phyloP scores from a whole-genome alignment of 2,888 invertebrate species.

The Cryptops parisi region DNA sequence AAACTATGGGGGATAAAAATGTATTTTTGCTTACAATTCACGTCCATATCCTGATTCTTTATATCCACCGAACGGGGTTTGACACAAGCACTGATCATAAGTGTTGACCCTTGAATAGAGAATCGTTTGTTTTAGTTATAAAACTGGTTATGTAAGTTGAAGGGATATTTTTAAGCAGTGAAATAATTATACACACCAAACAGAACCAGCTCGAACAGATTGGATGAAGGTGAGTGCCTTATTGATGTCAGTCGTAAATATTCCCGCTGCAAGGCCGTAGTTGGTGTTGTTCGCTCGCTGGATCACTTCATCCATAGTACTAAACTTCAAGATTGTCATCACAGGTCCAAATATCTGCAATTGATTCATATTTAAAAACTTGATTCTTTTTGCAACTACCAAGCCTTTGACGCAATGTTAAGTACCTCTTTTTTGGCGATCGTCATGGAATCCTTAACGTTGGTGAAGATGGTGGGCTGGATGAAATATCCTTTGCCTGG shows the following conservation, averaged over 20 bases:
- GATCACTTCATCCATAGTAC: conserved; percentile 57
- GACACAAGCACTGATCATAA: conserved; percentile 51
- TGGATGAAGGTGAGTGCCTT: conserved; percentile 58
- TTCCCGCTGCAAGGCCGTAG: conserved; percentile 69
- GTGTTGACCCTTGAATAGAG: conserved; percentile 62
- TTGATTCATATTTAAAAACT: too few species aligned
- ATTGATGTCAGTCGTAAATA: conserved; percentile 63
- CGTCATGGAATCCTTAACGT: conserved; percentile 35
- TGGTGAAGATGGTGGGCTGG: conserved; percentile 32
- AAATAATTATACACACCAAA: conserved; percentile 45
- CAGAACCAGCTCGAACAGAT: conserved; percentile 59
- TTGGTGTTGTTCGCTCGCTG: conserved; percentile 62
- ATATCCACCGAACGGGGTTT: conserved; percentile 79
- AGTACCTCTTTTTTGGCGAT: conserved; percentile 36
- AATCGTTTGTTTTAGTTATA: conserved; percentile 14
- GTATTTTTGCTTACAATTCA: conserved; percentile 38
- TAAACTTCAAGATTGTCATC: conserved; percentile 68
- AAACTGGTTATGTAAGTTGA: neutral
- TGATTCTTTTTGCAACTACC: too few species aligned
- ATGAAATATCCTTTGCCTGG: conserved; percentile 59
- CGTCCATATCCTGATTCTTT: conserved; percentile 74
- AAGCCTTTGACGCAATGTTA: too few species aligned
- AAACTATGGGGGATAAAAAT: neutral
- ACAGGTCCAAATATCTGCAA: conserved; percentile 78
- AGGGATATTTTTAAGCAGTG: conserved; percentile 16